Evolutionary conservation across 2,113 vertebrate genomes (phyloP), one percentile per base, ranked within the genome.

Genomic region (Orycteropus afer): DNA sequence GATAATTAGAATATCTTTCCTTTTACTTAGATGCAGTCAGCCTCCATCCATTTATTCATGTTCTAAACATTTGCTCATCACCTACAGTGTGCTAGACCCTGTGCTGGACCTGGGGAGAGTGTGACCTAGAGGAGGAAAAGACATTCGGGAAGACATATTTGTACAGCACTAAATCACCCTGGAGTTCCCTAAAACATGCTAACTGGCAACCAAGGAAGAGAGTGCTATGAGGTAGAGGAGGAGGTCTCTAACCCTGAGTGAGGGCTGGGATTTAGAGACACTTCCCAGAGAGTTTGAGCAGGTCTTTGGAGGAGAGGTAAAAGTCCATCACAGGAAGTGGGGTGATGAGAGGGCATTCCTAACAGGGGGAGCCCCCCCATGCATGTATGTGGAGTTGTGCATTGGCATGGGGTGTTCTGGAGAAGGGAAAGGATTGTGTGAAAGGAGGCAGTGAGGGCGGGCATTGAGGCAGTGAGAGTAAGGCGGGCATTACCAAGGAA

Each of bases 11-110:
- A 65, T 88, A 78, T 14, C 61, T 92, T 74, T 42, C 67, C 74
- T 93, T 65, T 89, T 32, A 77, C 61, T 78, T 40, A 93, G 71
- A 81, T 49, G 49, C 51, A 81, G 57, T 17, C 61, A 15, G 63
- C 47, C 80, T 27, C 91, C 76, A 40, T 42, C 86, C 69, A n/a
- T 69, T 73, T 90, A 8, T 32, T 53, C 57, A 61, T 34, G 34
- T 14, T 37, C 11, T 80, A 71, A 79, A 49, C 51, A 49, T 53
- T 86, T 73, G 42, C 67, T 77, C 55, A 83, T 63, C 15, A 63
- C 32, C 6, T 51, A 61, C 9, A 65, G 20, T 40, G 53, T 80
- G 76, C 71, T 45, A 51, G 67, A 82, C 20, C 0, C 27, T 53
- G 25, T 67, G 42, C 34, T 29, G 42, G 86, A 57, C 37, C 49